A percentile compares a stretch with the other conserved stretches of the same genome.
These are phyloP conservation scores for Brachionus paranguensis DNA, from an alignment of 1,140 invertebrate species.

Conservation along the genomic window DNA sequence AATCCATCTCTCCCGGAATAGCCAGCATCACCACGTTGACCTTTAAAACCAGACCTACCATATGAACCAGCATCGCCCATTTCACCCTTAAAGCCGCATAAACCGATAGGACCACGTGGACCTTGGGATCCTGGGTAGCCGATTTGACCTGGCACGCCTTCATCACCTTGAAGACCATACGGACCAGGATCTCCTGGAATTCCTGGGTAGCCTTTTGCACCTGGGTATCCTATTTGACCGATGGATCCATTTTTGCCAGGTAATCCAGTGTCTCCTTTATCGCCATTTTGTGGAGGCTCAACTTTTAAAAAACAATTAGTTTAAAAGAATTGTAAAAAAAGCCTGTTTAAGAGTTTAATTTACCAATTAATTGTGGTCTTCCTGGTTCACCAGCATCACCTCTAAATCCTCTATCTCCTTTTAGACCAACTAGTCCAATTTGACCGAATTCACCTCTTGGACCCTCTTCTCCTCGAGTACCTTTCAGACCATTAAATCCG, in stretches of 20 bases:
- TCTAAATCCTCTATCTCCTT: background rate
- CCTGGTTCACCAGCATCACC: slow-evolving; percentile 38
- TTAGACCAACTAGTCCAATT: background rate
- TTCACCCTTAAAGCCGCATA: slow-evolving; percentile 54
- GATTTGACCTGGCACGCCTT: background rate
- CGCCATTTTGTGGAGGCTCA: background rate
- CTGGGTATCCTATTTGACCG: slow-evolving; percentile 7
- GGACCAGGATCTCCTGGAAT: slow-evolving; percentile 42
- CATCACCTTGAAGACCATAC: slow-evolving; percentile 11
- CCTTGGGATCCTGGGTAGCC: slow-evolving; percentile 5
- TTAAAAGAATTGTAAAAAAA: background rate
- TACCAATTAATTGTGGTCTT: background rate
- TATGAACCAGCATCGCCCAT: background rate
- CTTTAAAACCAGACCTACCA: slow-evolving; percentile 59
- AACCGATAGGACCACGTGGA: slow-evolving; percentile 11
- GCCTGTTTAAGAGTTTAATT: background rate
- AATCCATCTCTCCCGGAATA: background rate
- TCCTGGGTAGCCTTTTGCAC: slow-evolving; percentile 60
- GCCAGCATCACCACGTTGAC: slow-evolving; percentile 50
- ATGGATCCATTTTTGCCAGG: background rate
- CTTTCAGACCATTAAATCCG: slow-evolving; percentile 59
- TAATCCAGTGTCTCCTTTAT: background rate
- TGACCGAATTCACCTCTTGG: background rate
- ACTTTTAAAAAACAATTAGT: background rate
- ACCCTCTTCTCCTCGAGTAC: slow-evolving; percentile 49